Percentiles rank a stretch among this genome's conserved stretches.
These are phyloP conservation scores for Ellobium chinense DNA, from an alignment of 2,888 invertebrate species.

Conservation along the genomic window DNA sequence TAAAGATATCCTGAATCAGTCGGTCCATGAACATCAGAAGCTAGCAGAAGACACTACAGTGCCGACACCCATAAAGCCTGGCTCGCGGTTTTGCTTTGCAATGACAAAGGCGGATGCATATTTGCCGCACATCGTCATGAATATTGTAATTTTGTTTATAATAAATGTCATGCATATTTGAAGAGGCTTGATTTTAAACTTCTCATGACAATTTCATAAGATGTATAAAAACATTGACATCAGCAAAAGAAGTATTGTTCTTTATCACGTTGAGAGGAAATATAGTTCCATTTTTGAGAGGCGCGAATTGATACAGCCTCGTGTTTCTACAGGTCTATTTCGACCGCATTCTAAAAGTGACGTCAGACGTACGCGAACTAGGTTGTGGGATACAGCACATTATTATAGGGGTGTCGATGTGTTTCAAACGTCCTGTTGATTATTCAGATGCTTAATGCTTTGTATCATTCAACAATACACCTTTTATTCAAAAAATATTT, in stretches of 20 bases:
- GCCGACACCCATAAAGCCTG: constrained; percentile 32
- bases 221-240: too few species aligned
- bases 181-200: neutral
- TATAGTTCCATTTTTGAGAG: neutral
- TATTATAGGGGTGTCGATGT: neutral
- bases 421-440: too few species aligned
- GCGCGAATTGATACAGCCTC: constrained; percentile 18
- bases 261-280: too few species aligned
- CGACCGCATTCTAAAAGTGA: constrained; percentile 35
- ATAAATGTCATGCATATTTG: neutral
- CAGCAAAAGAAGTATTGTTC: too few species aligned
- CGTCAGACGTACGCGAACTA: constrained; percentile 19
- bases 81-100: constrained; percentile 15
- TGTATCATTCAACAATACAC: too few species aligned
- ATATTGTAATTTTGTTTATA: too few species aligned
- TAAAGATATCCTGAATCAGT: neutral
- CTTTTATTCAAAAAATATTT: too few species aligned
- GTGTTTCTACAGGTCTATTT: constrained; percentile 11
- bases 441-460: too few species aligned
- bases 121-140: too few species aligned
- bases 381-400: neutral
- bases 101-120: constrained; percentile 36
- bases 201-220: neutral
- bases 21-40: neutral
- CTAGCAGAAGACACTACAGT: constrained; percentile 7